These are phyloP conservation scores for Torymus texanus DNA, from an alignment of 2,888 invertebrate genomes.

Conservation along the genomic window DNA sequence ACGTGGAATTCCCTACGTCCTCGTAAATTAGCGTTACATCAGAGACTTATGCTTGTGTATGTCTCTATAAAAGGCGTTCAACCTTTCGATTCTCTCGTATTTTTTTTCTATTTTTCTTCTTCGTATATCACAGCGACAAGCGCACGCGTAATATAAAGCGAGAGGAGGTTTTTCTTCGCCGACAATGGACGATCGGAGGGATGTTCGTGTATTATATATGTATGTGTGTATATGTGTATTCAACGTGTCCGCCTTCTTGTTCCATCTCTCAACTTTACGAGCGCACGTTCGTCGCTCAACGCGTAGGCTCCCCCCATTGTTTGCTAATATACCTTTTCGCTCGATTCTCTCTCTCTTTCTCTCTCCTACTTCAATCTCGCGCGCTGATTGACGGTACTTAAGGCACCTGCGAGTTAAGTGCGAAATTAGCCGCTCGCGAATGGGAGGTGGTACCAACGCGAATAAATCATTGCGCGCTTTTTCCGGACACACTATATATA, in stretches of 20 bases:
- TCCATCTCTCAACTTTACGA: conserved; percentile 1
- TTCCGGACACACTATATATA: too few species aligned
- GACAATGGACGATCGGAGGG: neutral
- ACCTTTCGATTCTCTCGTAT: neutral
- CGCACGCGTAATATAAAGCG: conserved; percentile 11
- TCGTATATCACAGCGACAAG: neutral
- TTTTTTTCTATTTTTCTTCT: conserved; percentile 12
- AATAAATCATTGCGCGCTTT: too few species aligned
- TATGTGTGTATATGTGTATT: too few species aligned
- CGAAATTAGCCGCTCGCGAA: conserved; percentile 9
- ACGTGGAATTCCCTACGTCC: too few species aligned
- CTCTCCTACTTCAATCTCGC: neutral
- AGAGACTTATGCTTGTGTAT: too few species aligned
- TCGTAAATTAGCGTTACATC: too few species aligned
- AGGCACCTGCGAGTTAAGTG: conserved; percentile 19
- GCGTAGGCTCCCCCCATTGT: conserved; percentile 30
- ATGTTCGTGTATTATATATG: too few species aligned
- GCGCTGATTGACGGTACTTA: neutral
- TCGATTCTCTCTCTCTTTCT: neutral
- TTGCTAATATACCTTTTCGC: conserved; percentile 22
- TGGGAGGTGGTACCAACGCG: too few species aligned
- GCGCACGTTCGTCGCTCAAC: neutral
- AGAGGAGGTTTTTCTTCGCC: neutral
- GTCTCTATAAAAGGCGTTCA: neutral
- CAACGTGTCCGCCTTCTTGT: too few species aligned